Conservation (phyloP, 1,140 invertebrate species). For the Trinorchestia longiramus region DNA sequence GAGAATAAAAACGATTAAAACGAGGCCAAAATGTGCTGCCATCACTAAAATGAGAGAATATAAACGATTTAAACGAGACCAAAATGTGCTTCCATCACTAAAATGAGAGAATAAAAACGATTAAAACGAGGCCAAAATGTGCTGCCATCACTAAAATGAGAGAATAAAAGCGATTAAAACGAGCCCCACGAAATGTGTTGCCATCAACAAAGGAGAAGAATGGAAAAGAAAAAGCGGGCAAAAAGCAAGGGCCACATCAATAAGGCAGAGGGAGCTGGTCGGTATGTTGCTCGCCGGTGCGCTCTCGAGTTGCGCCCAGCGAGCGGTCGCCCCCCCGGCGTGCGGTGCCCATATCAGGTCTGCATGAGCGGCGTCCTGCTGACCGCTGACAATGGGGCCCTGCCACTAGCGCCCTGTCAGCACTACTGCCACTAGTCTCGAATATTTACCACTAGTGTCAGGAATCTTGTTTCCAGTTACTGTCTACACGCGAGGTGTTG, state of each 20-base stretch:
- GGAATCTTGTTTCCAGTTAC: background rate
- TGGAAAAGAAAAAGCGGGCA: background rate
- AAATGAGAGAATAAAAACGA: background rate
- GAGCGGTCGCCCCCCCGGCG: background rate
- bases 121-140: background rate
- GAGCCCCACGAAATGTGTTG: background rate
- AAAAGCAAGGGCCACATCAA: background rate
- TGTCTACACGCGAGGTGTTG: no score
- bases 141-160: background rate
- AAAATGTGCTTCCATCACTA: no score
- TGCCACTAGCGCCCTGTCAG: conserved; percentile 8
- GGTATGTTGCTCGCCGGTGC: background rate
- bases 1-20: background rate
- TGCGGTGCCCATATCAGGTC: background rate
- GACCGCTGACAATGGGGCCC: background rate
- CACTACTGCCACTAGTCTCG: background rate
- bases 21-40: background rate
- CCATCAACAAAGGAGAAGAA: background rate
- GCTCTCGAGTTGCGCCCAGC: background rate
- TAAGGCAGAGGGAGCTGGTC: background rate
- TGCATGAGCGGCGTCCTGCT: background rate
- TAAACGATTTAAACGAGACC: no score
- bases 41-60: background rate
- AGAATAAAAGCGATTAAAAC: background rate
- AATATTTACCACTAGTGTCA: background rate